These are phyloP conservation scores for Lutjanus campechanus DNA, from an alignment of 2,797 vertebrate species.

Conservation along the genomic window DNA sequence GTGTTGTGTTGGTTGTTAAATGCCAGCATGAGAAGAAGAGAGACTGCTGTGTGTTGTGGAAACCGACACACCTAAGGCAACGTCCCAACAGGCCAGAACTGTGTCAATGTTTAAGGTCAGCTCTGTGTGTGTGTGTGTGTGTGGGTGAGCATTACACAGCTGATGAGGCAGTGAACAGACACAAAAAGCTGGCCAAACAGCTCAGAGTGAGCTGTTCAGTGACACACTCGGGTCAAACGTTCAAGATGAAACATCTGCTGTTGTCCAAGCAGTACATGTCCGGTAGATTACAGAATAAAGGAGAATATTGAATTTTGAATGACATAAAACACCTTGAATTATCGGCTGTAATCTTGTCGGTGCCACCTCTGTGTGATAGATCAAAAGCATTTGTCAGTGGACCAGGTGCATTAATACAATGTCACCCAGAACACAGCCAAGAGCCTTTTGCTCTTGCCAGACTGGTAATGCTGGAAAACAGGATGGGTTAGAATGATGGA, in stretches of 20 bases:
- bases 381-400: conserved; percentile 12
- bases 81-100: conserved; percentile 40
- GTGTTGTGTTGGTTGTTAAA: conserved; percentile 17
- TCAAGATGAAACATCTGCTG: conserved; percentile 31
- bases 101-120: conserved; percentile 46
- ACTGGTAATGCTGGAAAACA: conserved; percentile 42
- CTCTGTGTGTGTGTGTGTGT: conserved; percentile 34
- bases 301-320: background rate
- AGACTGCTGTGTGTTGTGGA: conserved; percentile 49
- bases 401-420: conserved; percentile 30
- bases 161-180: conserved; percentile 36
- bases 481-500: background rate
- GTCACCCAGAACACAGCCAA: conserved; percentile 17
- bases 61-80: conserved; percentile 56
- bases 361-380: background rate
- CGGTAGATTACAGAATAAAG: background rate
- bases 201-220: conserved; percentile 28
- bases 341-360: background rate
- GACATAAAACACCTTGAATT: conserved; percentile 12
- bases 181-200: conserved; percentile 35
- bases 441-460: background rate
- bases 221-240: conserved; percentile 26
- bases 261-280: background rate
- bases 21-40: conserved; percentile 12
- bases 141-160: conserved; percentile 34